A percentile compares a stretch with the other conserved stretches of the same genome.
Conservation (phyloP, 2,797 vertebrate species). For the Sylvia borin region DNA sequence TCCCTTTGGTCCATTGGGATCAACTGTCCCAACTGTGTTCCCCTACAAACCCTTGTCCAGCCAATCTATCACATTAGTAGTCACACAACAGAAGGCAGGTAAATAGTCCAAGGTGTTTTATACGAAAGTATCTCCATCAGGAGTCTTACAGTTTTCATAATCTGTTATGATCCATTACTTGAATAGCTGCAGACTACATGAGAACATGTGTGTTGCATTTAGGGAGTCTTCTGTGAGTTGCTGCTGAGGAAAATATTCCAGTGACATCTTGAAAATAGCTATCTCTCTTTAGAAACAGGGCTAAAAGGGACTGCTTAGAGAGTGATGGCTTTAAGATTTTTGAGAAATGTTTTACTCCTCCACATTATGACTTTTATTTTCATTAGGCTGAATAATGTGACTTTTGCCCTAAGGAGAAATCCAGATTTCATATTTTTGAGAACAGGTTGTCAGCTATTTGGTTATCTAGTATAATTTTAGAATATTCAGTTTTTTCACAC, state of each 20-base stretch:
- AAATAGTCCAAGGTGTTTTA: background rate
- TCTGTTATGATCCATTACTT: background rate
- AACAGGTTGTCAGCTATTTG: background rate
- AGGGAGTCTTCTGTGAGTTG: background rate
- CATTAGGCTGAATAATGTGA: background rate
- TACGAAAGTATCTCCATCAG: background rate
- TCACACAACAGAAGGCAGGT: background rate
- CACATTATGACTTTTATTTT: constrained; percentile 6
- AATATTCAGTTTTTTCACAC: background rate
- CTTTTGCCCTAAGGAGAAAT: background rate
- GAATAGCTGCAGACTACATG: background rate
- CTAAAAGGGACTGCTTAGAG: background rate
- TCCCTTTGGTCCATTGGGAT: background rate
- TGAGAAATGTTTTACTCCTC: background rate
- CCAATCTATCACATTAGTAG: background rate
- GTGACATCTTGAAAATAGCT: background rate
- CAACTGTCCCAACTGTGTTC: background rate
- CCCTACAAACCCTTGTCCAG: background rate
- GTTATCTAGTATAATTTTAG: background rate
- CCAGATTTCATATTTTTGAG: background rate
- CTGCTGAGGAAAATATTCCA: background rate
- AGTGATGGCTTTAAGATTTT: background rate
- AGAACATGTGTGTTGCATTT: background rate
- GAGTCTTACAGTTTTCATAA: background rate
- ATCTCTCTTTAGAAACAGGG: background rate